phyloP scores from a whole-genome alignment of 1,140 invertebrate species.

The Drosophila sp. region DNA sequence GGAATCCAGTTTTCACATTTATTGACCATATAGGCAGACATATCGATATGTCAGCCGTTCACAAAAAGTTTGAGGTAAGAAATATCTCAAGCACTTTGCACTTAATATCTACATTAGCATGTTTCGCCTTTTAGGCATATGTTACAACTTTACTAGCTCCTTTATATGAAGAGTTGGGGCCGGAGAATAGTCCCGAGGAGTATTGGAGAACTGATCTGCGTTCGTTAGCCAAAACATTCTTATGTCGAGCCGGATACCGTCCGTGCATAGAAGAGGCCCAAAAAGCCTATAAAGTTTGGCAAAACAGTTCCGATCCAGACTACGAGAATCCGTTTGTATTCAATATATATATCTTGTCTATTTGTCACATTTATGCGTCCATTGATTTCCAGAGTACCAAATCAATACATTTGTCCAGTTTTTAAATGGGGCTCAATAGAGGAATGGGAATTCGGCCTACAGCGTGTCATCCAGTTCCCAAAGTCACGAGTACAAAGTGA shows the following conservation, averaged over 20 bases:
- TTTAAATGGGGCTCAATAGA: slow-evolving; percentile 90
- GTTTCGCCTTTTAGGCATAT: slow-evolving; percentile 85
- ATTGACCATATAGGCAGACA: slow-evolving; percentile 90
- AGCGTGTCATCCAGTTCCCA: slow-evolving; percentile 89
- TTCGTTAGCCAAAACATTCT: slow-evolving; percentile 86
- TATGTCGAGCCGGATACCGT: slow-evolving; percentile 89
- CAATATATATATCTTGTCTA: background rate
- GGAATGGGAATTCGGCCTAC: slow-evolving; percentile 91
- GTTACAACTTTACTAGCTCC: slow-evolving; percentile 86
- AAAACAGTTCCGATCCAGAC: slow-evolving; percentile 87
- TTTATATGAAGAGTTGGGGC: slow-evolving; percentile 86
- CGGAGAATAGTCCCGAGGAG: slow-evolving; percentile 84
- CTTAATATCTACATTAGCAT: background rate
- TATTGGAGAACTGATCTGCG: slow-evolving; percentile 86
- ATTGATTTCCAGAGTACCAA: slow-evolving; percentile 86
- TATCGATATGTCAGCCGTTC: slow-evolving; percentile 86
- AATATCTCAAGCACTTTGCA: background rate
- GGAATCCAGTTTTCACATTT: slow-evolving; percentile 91
- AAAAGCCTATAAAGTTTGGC: slow-evolving; percentile 87
- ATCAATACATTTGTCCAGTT: slow-evolving; percentile 89
- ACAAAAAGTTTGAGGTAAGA: slow-evolving; percentile 87
- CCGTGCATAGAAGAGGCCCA: slow-evolving; percentile 88
- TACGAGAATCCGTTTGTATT: slow-evolving; percentile 88
- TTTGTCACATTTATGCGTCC: background rate
- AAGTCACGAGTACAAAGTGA: slow-evolving; percentile 87